Evolutionary conservation across 2,113 vertebrate species (phyloP).

Genomic region (Plectropomus leopardus): DNA sequence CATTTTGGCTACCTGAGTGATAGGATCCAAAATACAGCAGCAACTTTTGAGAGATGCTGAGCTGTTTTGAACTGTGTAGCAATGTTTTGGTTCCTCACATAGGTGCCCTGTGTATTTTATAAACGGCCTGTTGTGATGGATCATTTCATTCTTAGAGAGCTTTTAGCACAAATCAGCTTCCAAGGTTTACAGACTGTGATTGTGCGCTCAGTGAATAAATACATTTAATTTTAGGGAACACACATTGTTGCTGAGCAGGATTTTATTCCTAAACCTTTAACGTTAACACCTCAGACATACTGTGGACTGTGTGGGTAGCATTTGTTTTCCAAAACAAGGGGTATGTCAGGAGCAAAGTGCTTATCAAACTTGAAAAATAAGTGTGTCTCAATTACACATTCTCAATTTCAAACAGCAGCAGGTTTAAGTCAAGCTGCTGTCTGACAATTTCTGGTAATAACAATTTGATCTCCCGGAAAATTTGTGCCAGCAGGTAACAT

Average conservation of each 20-base stretch:
- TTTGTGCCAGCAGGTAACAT: neutral
- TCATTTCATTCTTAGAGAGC: neutral
- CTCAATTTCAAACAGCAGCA: neutral
- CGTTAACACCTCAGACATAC: neutral
- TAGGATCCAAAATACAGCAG: neutral
- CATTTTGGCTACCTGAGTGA: too few relatives aligned
- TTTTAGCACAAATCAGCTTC: constrained; percentile 16
- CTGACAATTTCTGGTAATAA: neutral
- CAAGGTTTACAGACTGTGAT: neutral
- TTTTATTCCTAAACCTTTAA: neutral
- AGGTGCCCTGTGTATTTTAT: too few relatives aligned
- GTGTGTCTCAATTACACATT: neutral
- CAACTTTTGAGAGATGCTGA: constrained; percentile 4
- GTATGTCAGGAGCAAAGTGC: neutral
- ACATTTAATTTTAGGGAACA: neutral
- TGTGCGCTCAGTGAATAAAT: neutral
- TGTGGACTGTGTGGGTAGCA: neutral
- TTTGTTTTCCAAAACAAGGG: neutral
- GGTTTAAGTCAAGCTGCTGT: neutral
- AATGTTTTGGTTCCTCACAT: neutral
- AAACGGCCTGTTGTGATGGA: too few relatives aligned
- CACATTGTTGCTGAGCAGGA: neutral
- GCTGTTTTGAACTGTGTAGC: neutral
- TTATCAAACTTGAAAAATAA: neutral
- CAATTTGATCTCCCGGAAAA: neutral